Base-by-base conservation (phyloP, 2,113 vertebrate genomes). In the Chloropsis hardwickii region DNA sequence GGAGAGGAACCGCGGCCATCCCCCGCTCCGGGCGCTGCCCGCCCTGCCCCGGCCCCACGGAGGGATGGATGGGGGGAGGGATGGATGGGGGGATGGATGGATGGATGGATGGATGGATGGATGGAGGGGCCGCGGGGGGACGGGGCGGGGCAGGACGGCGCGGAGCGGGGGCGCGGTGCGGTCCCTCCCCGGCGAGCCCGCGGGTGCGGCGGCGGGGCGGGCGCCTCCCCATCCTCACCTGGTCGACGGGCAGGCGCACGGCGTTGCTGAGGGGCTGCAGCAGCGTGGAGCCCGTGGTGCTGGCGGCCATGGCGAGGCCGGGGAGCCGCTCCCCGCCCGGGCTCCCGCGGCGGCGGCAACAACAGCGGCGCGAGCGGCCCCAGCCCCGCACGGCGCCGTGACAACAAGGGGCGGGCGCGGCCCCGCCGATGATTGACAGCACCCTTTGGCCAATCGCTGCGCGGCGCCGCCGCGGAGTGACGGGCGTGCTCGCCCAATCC, bases 221-320 rank as follows among this genome's bases (percentile, higher is more conserved):
- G 89, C 47, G 24, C 65, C 81, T 92, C 86, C 40, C 65, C 69
- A 53, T 44, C 87, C 97, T 90, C 98, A 99, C 99, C 99, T 99
- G 99, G 96, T 99, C 99, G 86, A 99, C 97, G 35, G 99, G 99
- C 89, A 99, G 98, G 91, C 98, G 99, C 94, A 99, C 98, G 56
- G 99, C 99, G 86, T 99, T 98, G 98, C 99, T 99, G 97, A 99
- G 98, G 62, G 99, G 99, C 98, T 99, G 98, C 97, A 99, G 96
- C 94, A 99, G 97, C 96, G 98, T 98, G 95, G 98, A 99, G 96
- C 99, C 99, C 33, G 99, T 99, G 95, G 98, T 97, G 98, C 98
- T 96, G 97, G 98, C 96, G 98, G 98, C 98, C 99, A 99, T 99
- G 98, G 98, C 98, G 95, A 91, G 61, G 58, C 61, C 67, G 23